phyloP scores from a whole-genome alignment of 2,113 vertebrate species.

The Leucoraja erinaceus region DNA sequence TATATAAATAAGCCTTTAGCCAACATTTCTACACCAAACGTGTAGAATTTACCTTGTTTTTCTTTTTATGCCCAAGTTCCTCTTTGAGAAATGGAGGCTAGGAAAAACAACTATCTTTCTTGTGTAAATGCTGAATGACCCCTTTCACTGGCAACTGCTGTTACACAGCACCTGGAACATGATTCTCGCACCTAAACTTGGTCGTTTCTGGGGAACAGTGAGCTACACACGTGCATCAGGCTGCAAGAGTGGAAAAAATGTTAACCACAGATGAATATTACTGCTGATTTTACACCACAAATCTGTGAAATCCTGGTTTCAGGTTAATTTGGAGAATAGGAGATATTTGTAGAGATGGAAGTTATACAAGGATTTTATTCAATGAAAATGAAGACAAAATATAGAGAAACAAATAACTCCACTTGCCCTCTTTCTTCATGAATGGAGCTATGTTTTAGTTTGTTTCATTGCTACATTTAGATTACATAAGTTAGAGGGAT shows the following conservation, averaged over 20 bases:
- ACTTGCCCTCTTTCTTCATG: not conserved
- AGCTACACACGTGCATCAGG: not conserved
- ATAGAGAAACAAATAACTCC: not conserved
- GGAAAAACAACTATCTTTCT: constrained; percentile 1
- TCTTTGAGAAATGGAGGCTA: not conserved
- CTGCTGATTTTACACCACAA: not conserved
- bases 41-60: constrained; percentile 7
- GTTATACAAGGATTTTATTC: not conserved
- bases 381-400: not conserved
- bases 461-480: not conserved
- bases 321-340: not conserved
- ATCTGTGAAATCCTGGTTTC: not conserved
- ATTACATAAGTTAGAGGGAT: not conserved
- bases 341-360: not conserved
- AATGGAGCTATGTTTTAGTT: not conserved
- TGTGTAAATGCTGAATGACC: constrained; percentile 11
- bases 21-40: not conserved
- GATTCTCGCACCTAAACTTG: not conserved
- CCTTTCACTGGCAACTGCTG: constrained; percentile 9
- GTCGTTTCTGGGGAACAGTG: constrained; percentile 12
- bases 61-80: constrained; percentile 15
- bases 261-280: constrained; percentile 21
- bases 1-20: not conserved
- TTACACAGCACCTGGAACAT: constrained; percentile 8
- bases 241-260: constrained; percentile 13